A percentile compares a stretch with the other conserved stretches of the same genome.
Evolutionary conservation across 2,888 invertebrate genomes (phyloP).

Genomic region (Salpingus planirostris): DNA sequence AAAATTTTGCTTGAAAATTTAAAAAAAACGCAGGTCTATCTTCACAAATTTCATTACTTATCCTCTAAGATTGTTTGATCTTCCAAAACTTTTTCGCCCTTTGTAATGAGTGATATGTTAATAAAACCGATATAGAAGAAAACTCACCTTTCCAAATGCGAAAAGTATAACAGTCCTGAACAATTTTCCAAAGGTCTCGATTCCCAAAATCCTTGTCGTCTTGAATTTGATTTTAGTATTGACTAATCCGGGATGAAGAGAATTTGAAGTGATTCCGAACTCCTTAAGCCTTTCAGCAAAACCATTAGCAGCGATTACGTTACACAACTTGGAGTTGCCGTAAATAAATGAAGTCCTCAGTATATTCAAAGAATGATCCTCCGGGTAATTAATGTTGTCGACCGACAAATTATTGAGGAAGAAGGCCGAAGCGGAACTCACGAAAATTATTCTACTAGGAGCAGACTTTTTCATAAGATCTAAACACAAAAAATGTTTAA

Average conservation of each 20-base stretch:
- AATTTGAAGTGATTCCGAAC: conserved; percentile 33
- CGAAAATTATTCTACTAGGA: conserved; percentile 34
- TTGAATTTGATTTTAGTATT: conserved; percentile 26
- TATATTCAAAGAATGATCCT: conserved; percentile 14
- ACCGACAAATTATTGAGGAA: conserved; percentile 25
- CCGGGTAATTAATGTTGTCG: conserved; percentile 27
- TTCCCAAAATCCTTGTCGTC: conserved; percentile 18
- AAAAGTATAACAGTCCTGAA: conserved; percentile 21
- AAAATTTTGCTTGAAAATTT: too few relatives aligned
- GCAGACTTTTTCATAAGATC: conserved; percentile 35
- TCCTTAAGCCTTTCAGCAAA: conserved; percentile 31
- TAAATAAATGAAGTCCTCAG: conserved; percentile 22
- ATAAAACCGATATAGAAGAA: too few relatives aligned
- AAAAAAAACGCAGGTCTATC: too few relatives aligned
- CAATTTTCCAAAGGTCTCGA: conserved; percentile 19
- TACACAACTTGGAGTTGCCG: conserved; percentile 35
- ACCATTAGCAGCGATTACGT: conserved; percentile 33
- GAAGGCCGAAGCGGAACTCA: conserved; percentile 28
- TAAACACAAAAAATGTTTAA: too few relatives aligned
- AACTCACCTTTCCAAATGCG: conserved; percentile 28
- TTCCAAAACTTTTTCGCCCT: too few relatives aligned
- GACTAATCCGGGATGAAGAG: conserved; percentile 37
- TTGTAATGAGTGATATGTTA: too few relatives aligned
- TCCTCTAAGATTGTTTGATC: too few relatives aligned
- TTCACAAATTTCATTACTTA: too few relatives aligned